Evolutionary conservation across 2,888 invertebrate species (phyloP).

Genomic region (Bombylius discolor): DNA sequence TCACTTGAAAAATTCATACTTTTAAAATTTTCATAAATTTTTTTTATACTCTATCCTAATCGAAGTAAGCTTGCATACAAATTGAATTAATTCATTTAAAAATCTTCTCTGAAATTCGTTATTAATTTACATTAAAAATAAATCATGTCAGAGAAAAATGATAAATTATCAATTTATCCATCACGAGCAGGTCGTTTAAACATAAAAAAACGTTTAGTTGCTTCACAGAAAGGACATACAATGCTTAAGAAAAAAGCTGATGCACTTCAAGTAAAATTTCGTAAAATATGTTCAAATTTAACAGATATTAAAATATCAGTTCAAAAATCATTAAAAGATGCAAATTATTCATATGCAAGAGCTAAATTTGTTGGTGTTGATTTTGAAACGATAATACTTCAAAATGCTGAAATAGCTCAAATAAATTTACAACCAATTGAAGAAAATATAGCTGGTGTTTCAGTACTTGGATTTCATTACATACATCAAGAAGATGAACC

Average conservation of each 20-base stretch:
- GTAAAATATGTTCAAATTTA: background rate
- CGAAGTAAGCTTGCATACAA: too few relatives aligned
- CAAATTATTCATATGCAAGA: background rate
- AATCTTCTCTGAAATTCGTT: too few relatives aligned
- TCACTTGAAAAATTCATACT: too few relatives aligned
- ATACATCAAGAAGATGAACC: background rate
- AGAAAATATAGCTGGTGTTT: background rate
- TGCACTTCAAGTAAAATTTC: constrained; percentile 1
- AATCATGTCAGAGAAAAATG: background rate
- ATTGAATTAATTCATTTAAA: too few relatives aligned
- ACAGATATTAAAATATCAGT: background rate
- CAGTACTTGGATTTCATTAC: background rate
- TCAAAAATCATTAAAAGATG: background rate
- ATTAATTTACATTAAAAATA: too few relatives aligned
- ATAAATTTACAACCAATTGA: background rate
- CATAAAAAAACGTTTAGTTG: background rate
- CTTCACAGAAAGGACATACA: constrained; percentile 2
- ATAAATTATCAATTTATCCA: background rate
- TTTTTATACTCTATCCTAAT: too few relatives aligned
- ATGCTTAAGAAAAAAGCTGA: constrained; percentile 4
- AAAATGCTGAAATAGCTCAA: background rate
- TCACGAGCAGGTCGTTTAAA: background rate
- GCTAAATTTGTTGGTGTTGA: constrained; percentile 4
- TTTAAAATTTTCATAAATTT: too few relatives aligned
- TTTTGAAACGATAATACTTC: background rate